A percentile compares a stretch with the other conserved stretches of the same genome.
Conservation (phyloP, 1,140 invertebrate genomes). For the Cotesia chilonis region DNA sequence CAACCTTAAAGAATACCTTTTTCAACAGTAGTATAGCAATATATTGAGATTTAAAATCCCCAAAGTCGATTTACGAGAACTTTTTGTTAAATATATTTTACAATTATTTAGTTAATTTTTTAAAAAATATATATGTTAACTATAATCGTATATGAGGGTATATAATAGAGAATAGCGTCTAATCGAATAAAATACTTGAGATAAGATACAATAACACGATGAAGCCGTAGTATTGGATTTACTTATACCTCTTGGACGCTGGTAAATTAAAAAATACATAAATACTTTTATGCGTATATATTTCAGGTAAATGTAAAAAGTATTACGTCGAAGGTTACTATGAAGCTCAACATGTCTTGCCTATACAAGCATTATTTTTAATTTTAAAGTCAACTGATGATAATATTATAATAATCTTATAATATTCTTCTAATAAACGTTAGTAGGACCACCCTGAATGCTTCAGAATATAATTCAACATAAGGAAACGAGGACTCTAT, state of each 20-base stretch:
- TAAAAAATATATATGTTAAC: no score
- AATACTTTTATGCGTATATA: slow-evolving; percentile 23
- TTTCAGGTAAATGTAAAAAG: slow-evolving; percentile 28
- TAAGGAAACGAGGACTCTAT: slow-evolving; percentile 36
- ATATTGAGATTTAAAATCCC: not conserved
- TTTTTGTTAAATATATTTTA: no score
- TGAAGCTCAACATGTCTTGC: not conserved
- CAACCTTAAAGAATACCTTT: no score
- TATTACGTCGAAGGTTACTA: slow-evolving; percentile 15
- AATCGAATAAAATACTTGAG: slow-evolving; percentile 37
- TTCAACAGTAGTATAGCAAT: no score
- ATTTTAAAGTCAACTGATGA: not conserved
- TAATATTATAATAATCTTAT: not conserved
- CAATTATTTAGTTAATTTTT: no score
- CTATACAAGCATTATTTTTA: no score
- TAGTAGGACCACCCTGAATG: slow-evolving; percentile 41
- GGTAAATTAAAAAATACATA: no score
- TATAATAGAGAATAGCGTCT: slow-evolving; percentile 1
- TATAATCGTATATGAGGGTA: no score
- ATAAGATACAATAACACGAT: slow-evolving; percentile 38
- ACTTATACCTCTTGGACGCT: no score
- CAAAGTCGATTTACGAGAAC: not conserved
- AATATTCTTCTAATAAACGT: no score
- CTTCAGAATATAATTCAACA: slow-evolving; percentile 35
- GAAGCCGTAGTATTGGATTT: slow-evolving; percentile 34